Conservation (phyloP, 2,888 invertebrate genomes). For the Abrostola triplasia region DNA sequence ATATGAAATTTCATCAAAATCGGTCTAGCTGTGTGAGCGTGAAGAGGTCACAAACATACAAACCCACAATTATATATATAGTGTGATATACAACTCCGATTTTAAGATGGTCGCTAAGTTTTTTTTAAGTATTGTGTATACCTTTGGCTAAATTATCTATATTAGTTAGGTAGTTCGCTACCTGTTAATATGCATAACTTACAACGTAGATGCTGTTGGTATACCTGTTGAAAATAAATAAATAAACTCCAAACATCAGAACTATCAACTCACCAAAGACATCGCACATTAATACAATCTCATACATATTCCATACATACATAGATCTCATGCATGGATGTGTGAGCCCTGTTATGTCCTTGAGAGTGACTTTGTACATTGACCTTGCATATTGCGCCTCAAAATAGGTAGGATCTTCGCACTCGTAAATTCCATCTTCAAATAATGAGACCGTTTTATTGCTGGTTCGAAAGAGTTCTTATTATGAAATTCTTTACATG, state of each 20-base stretch:
- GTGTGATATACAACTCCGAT: too few relatives aligned
- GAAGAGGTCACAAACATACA: too few relatives aligned
- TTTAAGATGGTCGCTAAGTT: too few relatives aligned
- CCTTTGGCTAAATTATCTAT: too few relatives aligned
- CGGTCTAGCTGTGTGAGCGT: too few relatives aligned
- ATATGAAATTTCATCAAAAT: too few relatives aligned
- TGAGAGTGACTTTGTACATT: slow-evolving; percentile 63
- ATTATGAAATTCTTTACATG: slow-evolving; percentile 28
- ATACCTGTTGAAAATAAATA: too few relatives aligned
- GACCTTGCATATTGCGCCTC: slow-evolving; percentile 61
- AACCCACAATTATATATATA: too few relatives aligned
- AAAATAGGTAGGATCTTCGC: slow-evolving; percentile 59
- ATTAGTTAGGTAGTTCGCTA: too few relatives aligned
- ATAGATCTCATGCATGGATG: slow-evolving; percentile 23
- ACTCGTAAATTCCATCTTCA: slow-evolving; percentile 61
- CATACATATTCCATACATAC: slow-evolving; percentile 14
- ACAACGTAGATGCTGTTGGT: too few relatives aligned
- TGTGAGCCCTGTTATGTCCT: slow-evolving; percentile 58
- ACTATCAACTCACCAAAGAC: not conserved
- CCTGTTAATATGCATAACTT: too few relatives aligned
- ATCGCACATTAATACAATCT: slow-evolving; percentile 13
- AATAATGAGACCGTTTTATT: slow-evolving; percentile 56
- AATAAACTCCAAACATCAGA: not conserved
- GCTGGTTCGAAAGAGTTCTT: slow-evolving; percentile 16
- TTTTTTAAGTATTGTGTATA: too few relatives aligned